Conservation (phyloP, 2,797 vertebrate species). For the Phylloscopus collybita region DNA sequence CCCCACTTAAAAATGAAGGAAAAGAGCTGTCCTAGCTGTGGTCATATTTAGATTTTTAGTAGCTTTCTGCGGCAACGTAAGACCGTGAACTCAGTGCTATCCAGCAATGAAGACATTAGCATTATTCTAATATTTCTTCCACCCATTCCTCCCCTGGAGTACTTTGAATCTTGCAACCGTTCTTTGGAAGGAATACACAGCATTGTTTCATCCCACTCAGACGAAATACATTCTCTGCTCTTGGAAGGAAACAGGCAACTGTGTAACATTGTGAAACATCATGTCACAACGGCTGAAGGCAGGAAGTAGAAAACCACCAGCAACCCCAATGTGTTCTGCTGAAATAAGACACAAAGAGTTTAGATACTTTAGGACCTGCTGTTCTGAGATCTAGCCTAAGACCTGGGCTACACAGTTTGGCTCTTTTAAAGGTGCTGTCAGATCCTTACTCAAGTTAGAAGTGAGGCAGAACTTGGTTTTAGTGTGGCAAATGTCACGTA, state of each 20-base stretch:
- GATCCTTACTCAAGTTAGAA: not conserved
- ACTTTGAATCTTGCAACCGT: not conserved
- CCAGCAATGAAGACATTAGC: not conserved
- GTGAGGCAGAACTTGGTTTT: not conserved
- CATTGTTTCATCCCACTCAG: slow-evolving; percentile 30
- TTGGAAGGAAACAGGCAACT: not conserved
- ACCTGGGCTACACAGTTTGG: not conserved
- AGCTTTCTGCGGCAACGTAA: not conserved
- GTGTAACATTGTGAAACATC: not conserved
- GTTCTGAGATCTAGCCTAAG: not conserved
- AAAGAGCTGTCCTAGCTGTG: not conserved
- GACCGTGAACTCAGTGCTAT: not conserved
- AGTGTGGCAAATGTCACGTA: fast-evolving
- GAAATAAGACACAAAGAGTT: not conserved
- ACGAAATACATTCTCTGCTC: not conserved
- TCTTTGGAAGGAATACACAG: slow-evolving; percentile 7
- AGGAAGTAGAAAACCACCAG: not conserved
- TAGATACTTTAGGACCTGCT: not conserved
- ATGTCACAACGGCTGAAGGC: not conserved
- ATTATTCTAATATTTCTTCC: not conserved
- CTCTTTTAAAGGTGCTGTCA: not conserved
- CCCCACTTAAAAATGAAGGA: not conserved
- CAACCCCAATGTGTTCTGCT: not conserved
- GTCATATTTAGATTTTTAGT: not conserved
- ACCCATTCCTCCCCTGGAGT: not conserved